Evolutionary conservation across 1,140 invertebrate genomes (phyloP).

Genomic region (Drosophila tropicalis): DNA sequence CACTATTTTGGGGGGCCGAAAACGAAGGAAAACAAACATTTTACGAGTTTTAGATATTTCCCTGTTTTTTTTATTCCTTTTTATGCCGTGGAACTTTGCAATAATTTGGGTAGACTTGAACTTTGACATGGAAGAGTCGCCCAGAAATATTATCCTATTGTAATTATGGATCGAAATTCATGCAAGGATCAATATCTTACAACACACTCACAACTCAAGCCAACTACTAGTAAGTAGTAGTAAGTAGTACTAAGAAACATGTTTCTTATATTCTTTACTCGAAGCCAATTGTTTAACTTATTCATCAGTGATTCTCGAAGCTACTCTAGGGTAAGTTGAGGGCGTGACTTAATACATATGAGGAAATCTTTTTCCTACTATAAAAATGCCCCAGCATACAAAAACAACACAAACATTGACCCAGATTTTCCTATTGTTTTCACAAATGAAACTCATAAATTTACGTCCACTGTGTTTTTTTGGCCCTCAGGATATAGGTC

Average conservation of each 20-base stretch:
- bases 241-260: not conserved
- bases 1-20: not conserved
- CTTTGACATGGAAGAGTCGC: too few relatives aligned
- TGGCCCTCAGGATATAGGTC: constrained; percentile 28
- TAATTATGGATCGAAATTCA: too few relatives aligned
- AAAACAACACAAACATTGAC: constrained; percentile 1
- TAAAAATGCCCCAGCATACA: not conserved
- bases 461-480: not conserved
- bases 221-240: too few relatives aligned
- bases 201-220: too few relatives aligned
- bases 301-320: too few relatives aligned
- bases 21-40: not conserved
- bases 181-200: too few relatives aligned
- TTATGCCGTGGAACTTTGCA: not conserved
- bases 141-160: too few relatives aligned
- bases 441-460: constrained; percentile 13
- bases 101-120: not conserved
- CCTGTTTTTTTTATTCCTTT: not conserved
- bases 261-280: not conserved
- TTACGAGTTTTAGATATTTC: not conserved
- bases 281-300: too few relatives aligned
- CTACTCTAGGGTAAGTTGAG: not conserved
- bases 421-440: constrained; percentile 3
- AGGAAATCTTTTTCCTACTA: not conserved
- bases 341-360: not conserved